phyloP scores from a whole-genome alignment of 2,888 invertebrate genomes.

The Platerodrilus igneus region DNA sequence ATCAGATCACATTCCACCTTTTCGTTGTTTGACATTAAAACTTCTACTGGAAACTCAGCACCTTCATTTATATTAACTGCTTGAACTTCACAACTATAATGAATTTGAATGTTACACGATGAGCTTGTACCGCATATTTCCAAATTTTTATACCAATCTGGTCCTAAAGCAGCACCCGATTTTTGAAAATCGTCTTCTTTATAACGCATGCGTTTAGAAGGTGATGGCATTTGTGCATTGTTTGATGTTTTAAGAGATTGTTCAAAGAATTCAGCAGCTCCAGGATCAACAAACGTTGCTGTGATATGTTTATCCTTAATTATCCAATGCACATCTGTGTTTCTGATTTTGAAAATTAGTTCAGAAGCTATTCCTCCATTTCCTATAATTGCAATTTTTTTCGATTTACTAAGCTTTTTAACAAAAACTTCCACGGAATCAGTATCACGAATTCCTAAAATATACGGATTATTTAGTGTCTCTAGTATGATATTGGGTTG shows the following conservation, averaged over 20 bases:
- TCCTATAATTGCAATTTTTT: constrained; percentile 79
- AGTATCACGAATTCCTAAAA: constrained; percentile 90
- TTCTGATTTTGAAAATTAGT: constrained; percentile 81
- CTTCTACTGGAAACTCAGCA: constrained; percentile 63
- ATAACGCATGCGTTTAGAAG: constrained; percentile 61
- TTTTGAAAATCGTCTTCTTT: constrained; percentile 55
- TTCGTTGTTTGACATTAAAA: constrained; percentile 68
- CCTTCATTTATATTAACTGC: constrained; percentile 38
- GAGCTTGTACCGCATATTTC: constrained; percentile 52
- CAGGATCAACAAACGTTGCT: constrained; percentile 92
- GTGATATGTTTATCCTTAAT: constrained; percentile 90
- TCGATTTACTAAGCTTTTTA: constrained; percentile 61
- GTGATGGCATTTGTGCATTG: constrained; percentile 23
- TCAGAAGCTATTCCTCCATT: constrained; percentile 99
- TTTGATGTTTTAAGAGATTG: constrained; percentile 41
- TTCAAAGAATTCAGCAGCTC: constrained; percentile 91
- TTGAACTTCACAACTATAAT: constrained; percentile 57
- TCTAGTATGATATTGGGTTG: constrained; percentile 71
- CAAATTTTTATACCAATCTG: constrained; percentile 86
- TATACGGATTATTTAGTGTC: constrained; percentile 55
- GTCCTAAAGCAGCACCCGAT: constrained; percentile 89
- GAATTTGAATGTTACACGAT: constrained; percentile 52
- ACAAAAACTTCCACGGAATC: constrained; percentile 84
- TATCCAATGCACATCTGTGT: constrained; percentile 86
- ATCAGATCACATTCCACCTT: constrained; percentile 80